Evolutionary conservation across 2,113 vertebrate genomes (phyloP), one percentile per base, ranked within the genome.

Genomic region (Passer montanus): DNA sequence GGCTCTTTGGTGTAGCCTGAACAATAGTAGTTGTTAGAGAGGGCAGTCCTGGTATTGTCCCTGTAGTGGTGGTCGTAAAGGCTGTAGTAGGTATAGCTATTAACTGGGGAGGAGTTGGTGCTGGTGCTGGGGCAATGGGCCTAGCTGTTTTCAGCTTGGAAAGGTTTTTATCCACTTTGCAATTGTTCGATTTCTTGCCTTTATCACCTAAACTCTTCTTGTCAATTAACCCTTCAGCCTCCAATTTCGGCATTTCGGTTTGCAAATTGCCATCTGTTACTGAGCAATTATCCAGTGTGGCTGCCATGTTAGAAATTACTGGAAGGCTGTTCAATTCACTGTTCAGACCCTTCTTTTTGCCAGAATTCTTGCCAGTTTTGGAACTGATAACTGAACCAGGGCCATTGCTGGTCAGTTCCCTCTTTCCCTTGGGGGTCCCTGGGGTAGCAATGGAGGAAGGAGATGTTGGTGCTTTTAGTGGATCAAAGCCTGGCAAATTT

Each of bases 241-340:
- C 99, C 64, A 99, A 95, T 87, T 99, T 99, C 1, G 99, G 99
- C 99, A 99, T 99, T 96, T 99, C 99, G 0, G 98, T 97, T 7
- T 98, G 98, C 81, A 99, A 97, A 93, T 89, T 98, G 68, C 98
- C 96, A 33, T 99, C 99, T 22, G 98, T 96, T 9, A 98, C 98
- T 1, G 98, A 96, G 83, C 99, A 98, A 90, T 98, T 98, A 94
- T 99, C 99, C 75, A 99, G 97, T 3, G 99, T 97, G 75, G 98
- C 98, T 4, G 99, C 98, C 99, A 99, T 99, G 93, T 99, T 99
- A 83, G 99, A 99, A 97, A 99, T 99, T 44, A 99, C 98, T 0
- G 99, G 99, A 69, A 99, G 98, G 95, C 98, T 99, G 94, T 93
- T 99, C 64, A 99, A 94, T 84, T 99, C 99, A 60, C 96, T 98